A percentile compares a stretch with the other conserved stretches of the same genome.
phyloP scores from a whole-genome alignment of 1,140 invertebrate genomes.

The Bombus huntii region DNA sequence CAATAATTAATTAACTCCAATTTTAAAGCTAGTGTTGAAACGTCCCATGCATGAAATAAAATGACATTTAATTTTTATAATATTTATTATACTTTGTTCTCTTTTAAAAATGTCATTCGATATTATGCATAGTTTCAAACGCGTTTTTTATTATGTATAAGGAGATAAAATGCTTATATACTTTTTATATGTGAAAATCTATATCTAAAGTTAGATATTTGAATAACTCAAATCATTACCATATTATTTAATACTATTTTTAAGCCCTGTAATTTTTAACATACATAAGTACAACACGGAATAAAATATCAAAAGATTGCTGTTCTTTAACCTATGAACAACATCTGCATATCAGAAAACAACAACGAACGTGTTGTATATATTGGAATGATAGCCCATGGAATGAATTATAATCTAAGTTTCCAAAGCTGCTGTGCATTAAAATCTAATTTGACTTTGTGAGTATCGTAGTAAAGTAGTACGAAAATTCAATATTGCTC shows the following conservation, averaged over 20 bases:
- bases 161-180: not conserved
- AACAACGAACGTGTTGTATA: not conserved
- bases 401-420: constrained; percentile 41
- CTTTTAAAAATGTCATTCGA: not conserved
- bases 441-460: constrained; percentile 11
- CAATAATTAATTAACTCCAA: not conserved
- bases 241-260: not conserved
- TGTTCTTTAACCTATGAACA: not conserved
- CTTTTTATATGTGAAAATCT: not conserved
- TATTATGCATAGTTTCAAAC: not conserved
- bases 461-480: not conserved
- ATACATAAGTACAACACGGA: not conserved
- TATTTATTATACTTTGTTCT: not conserved
- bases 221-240: not conserved
- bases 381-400: constrained; percentile 39
- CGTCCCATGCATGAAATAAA: constrained; percentile 1
- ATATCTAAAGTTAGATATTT: not conserved
- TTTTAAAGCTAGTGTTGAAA: not conserved
- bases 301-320: not conserved
- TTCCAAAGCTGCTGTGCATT: not conserved
- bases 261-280: not conserved
- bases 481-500: not conserved
- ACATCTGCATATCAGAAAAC: not conserved
- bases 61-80: not conserved
- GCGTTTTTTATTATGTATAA: not conserved